These are phyloP conservation scores for Spea hammondii DNA, from an alignment of 2,797 vertebrate genomes.

Conservation along the genomic window DNA sequence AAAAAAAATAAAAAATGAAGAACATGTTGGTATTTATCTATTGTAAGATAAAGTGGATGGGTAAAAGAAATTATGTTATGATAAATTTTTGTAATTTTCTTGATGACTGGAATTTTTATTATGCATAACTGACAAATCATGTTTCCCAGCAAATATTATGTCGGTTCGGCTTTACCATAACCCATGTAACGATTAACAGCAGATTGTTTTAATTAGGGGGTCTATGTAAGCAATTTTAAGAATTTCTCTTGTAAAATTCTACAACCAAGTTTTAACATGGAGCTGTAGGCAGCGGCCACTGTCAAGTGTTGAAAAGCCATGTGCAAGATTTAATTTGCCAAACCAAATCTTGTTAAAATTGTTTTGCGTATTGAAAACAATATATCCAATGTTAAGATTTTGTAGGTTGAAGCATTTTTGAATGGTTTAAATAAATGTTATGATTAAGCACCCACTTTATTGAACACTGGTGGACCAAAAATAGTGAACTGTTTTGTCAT, in stretches of 20 bases:
- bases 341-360: conserved; percentile 81
- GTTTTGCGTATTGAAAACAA: conserved; percentile 69
- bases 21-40: conserved; percentile 81
- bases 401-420: conserved; percentile 72
- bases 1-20: conserved; percentile 58
- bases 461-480: conserved; percentile 80
- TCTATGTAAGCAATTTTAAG: conserved; percentile 88
- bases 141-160: conserved; percentile 92
- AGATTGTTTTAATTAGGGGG: conserved; percentile 95
- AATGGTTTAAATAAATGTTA: conserved; percentile 70
- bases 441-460: conserved; percentile 71
- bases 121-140: conserved; percentile 89
- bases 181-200: conserved; percentile 88
- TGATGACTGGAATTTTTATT: conserved; percentile 86
- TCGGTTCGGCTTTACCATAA: conserved; percentile 90
- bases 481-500: conserved; percentile 71
- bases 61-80: conserved; percentile 93
- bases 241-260: conserved; percentile 90
- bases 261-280: conserved; percentile 87
- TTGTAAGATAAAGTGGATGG: conserved; percentile 82
- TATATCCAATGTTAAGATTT: conserved; percentile 77
- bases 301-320: conserved; percentile 88
- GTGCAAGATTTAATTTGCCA: conserved; percentile 90
- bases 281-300: conserved; percentile 91
- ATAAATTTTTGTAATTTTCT: conserved; percentile 85